Base-by-base conservation (phyloP, 2,797 vertebrate species). In the Apogon hyalosoma region DNA sequence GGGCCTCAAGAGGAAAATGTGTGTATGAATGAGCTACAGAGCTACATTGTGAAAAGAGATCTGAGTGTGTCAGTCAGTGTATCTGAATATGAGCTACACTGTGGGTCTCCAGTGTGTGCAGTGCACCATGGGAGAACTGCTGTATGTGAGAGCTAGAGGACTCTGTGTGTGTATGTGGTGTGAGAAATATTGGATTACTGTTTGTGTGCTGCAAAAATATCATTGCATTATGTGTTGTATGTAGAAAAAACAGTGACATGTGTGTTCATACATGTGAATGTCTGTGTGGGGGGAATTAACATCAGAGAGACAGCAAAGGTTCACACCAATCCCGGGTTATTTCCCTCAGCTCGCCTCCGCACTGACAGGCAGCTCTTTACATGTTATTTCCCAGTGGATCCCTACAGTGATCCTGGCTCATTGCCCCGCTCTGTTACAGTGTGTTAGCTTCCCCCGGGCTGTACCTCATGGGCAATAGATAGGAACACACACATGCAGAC, bases 311-410 rank as follows among this genome's bases (percentile, higher is more conserved):
- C 24, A 21, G 60, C 71, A 57, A 59, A 48, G 63, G 65, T 73
- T 77, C n/a, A 18, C 41, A 79, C 48, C 60, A 63, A 73, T 72
- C 58, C 41, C n/a, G 24, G 65, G 69, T 85, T 84, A 84, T 90
- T 89, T 90, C 86, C 76, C 83, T 40, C 51, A 64, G 73, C 79
- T 77, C 61, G 4, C 69, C 82, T 73, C 70, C 60, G 11, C 77
- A 55, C 74, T 84, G 76, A 80, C 79, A 82, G 73, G 51, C 73
- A 75, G 74, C 66, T 77, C 75, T 84, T 88, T 80, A 80, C 74
- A 83, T 88, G 82, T 89, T 89, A 86, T 91, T 91, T 88, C 87
- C 89, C 87, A 72, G 36, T 47, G 80, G 81, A 88, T 64, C 55
- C 63, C 46, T 54, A 69, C 78, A 75, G 66, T 73, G 73, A 86